Evolutionary conservation across 2,797 vertebrate genomes (phyloP).

Genomic region (Geotrypetes seraphini): DNA sequence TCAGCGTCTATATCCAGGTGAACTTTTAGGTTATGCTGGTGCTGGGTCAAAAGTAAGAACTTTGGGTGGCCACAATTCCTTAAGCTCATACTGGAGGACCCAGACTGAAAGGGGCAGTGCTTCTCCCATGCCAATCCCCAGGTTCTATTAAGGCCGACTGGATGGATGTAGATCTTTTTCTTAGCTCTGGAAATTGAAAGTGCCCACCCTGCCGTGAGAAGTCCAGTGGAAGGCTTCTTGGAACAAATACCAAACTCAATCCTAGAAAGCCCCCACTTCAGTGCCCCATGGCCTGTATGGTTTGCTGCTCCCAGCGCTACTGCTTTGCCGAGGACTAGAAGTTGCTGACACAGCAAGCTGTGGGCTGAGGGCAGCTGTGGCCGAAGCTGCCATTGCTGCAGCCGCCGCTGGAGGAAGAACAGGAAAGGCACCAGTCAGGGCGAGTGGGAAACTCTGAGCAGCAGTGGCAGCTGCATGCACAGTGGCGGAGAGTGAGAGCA

Average conservation of each 20-base stretch:
- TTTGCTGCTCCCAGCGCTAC: constrained; percentile 50
- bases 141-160: neutral
- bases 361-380: constrained; percentile 56
- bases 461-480: constrained; percentile 67
- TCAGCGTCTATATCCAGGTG: no score
- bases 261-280: constrained; percentile 85
- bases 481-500: constrained; percentile 75
- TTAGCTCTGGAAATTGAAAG: constrained; percentile 10
- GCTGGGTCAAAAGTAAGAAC: no score
- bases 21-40: no score
- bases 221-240: neutral
- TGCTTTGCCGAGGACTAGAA: constrained; percentile 45
- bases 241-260: no score
- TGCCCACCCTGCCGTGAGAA: constrained; percentile 5
- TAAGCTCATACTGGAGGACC: neutral
- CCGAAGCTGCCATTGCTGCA: constrained; percentile 44
- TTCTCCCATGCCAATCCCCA: neutral
- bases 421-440: constrained; percentile 65
- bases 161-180: neutral
- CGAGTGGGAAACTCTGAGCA: constrained; percentile 71
- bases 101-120: constrained; percentile 11
- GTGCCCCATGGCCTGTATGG: constrained; percentile 87
- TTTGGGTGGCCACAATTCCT: neutral
- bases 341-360: constrained; percentile 47
- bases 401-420: constrained; percentile 58